Percentiles rank a stretch among this genome's conserved stretches.
Conservation (phyloP, 2,797 vertebrate genomes). For the Leucoraja ocellata region DNA sequence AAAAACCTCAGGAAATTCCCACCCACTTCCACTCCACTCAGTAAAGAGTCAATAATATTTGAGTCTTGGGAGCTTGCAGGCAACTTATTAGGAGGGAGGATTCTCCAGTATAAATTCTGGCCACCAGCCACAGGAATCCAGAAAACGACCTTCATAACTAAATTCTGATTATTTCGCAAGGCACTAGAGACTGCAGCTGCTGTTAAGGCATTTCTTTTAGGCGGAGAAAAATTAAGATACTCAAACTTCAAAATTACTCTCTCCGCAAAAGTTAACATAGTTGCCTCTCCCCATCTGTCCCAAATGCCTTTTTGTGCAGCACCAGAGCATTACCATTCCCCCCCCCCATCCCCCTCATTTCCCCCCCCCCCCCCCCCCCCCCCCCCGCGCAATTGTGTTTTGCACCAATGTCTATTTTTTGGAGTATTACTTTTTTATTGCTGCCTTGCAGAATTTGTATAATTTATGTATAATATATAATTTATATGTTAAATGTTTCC, state of each 20-base stretch:
- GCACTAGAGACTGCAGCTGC: no score
- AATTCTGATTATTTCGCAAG: no score
- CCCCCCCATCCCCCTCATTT: no score
- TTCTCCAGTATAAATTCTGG: background rate
- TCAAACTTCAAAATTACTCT: background rate
- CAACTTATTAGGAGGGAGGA: background rate
- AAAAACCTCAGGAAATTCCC: background rate
- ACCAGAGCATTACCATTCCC: background rate
- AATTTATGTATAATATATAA: no score
- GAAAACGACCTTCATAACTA: background rate
- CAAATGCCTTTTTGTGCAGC: background rate
- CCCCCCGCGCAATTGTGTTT: no score
- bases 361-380: no score
- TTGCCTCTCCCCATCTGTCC: background rate
- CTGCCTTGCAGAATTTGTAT: no score
- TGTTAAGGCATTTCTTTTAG: no score
- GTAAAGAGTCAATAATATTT: background rate
- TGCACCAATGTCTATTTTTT: no score
- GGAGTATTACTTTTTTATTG: no score
- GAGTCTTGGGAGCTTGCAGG: background rate
- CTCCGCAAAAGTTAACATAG: background rate
- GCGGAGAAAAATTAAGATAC: no score
- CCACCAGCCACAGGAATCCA: background rate
- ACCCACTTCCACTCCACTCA: background rate
- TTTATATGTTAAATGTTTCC: no score